Evolutionary conservation across 2,888 invertebrate genomes (phyloP).

Genomic region (Parnassius smintheus): DNA sequence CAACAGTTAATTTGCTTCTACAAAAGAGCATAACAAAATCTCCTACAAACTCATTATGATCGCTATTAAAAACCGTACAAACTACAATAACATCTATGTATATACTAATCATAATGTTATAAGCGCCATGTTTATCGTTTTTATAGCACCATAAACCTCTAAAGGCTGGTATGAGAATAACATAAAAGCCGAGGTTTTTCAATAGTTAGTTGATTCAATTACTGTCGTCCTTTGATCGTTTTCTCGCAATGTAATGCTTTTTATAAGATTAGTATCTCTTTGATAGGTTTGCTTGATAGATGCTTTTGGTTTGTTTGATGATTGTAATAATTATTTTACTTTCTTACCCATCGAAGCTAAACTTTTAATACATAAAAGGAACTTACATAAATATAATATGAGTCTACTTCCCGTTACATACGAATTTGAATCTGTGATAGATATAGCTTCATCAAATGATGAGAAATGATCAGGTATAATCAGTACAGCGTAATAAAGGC

Average conservation of each 20-base stretch:
- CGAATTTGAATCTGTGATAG: too few relatives aligned
- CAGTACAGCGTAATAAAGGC: slow-evolving; percentile 15
- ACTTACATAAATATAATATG: too few relatives aligned
- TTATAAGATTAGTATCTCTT: slow-evolving; percentile 1
- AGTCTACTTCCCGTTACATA: too few relatives aligned
- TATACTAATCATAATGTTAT: too few relatives aligned
- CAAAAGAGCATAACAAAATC: too few relatives aligned
- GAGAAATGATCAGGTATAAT: slow-evolving; percentile 16
- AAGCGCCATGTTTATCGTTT: too few relatives aligned
- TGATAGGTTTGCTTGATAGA: not conserved
- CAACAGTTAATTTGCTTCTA: too few relatives aligned
- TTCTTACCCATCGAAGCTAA: not conserved
- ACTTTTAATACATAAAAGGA: too few relatives aligned
- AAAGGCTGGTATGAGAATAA: not conserved
- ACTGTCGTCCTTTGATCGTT: not conserved
- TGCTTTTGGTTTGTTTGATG: not conserved
- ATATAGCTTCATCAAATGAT: slow-evolving; percentile 2
- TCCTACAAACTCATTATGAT: too few relatives aligned
- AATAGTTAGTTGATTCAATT: slow-evolving; percentile 23
- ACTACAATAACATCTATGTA: too few relatives aligned
- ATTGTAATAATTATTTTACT: slow-evolving; percentile 17
- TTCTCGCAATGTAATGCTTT: slow-evolving; percentile 5
- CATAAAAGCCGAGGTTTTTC: slow-evolving; percentile 5
- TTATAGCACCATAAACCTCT: not conserved
- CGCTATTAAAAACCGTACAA: too few relatives aligned